Base-by-base conservation (phyloP, 2,797 vertebrate genomes). In the Coreius guichenoti region DNA sequence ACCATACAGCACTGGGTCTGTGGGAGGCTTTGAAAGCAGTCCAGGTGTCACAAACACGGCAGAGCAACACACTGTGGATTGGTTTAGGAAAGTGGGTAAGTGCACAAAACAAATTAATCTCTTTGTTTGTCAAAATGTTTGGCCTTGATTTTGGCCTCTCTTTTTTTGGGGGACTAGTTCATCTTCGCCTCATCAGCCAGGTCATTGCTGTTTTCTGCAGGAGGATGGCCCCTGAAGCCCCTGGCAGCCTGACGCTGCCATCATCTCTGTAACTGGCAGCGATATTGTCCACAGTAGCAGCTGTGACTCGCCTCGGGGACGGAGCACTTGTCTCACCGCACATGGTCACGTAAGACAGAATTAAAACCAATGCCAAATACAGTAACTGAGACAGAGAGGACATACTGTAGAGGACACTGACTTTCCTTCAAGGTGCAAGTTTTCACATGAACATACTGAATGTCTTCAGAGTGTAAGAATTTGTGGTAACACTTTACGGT, bases 301-400 rank as follows among this genome's bases (percentile, higher is more conserved):
- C 65, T 84, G 83, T 33, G 83, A 78, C 83, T 79, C 65, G 83
- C 83, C 83, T 84, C 83, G 2, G 75, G 83, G 83, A 84, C 19
- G 26, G 21, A 84, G 51, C 13, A 8, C 75, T 56, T 29, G 75
- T 79, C 83, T 84, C 65, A 61, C 19, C 51, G 54, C 83, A 78
- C 83, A 93, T 88, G 91, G 90, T 8, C 77, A 76, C 58, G 39
- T 74, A 43, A 58, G 21, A 26, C 51, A 36, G 74, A 70, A 74
- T 67, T 82, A 56, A 77, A 85, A 67, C 81, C 78, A 80, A 81
- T 61, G 61, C 82, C 87, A 86, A 72, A 81, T 65, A 47, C 49
- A 81, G 43, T 58, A 73, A 85, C 85, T 76, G 67, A 76, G 78
- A 83, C 61, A 83, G 19, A 51, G 67, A 58, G 83, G 65, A 65